Base-by-base conservation (phyloP, 2,113 vertebrate species). In the Mixornis gularis region DNA sequence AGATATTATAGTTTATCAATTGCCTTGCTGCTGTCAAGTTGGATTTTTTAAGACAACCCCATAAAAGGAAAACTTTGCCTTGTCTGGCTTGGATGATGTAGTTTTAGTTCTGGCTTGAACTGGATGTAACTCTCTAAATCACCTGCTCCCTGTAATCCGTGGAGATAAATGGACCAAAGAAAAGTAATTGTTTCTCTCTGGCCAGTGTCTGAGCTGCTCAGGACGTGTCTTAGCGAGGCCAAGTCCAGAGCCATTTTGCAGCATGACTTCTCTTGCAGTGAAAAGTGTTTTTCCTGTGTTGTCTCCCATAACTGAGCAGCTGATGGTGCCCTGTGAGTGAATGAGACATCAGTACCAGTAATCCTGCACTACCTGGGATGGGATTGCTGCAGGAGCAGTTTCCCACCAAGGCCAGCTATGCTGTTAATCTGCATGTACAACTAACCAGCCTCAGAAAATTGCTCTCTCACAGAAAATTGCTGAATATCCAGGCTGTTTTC, bases 291-390 rank as follows among this genome's bases (percentile, higher is more conserved):
- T 77, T 60, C 12, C 7, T 62, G 26, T 55, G 30, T 19, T 80
- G 20, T 40, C 3, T 77, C 18, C 30, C 27, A 1, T 85, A 66
- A 78, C 63, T 55, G 68, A 83, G 69, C 49, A 66, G 77, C 60
- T n/a, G 29, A 8, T 41, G 25, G 48, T 80, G 29, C 24, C 15
- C 46, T 40, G 0, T 48, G 60, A 66, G 51, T 62, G 51, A 55
- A 43, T 9, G 18, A 78, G 48, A 49, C 3, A 3, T 44, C 55
- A 36, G 29, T 43, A 12, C 10, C 29, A 73, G 59, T 65, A 78
- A 48, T 40, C 15, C 24, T 0, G 0, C 0, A 2, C 18, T 32
- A n/a, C 0, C 0, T 41, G 55, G 77, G 25, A 40, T 8, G 30
- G 63, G 68, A 62, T 53, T 92, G 51, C n/a, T 59, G 36, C 6